Percentiles rank a stretch among this genome's conserved stretches.
Conservation (phyloP, 2,797 vertebrate species). For the Heliangelus exortis region DNA sequence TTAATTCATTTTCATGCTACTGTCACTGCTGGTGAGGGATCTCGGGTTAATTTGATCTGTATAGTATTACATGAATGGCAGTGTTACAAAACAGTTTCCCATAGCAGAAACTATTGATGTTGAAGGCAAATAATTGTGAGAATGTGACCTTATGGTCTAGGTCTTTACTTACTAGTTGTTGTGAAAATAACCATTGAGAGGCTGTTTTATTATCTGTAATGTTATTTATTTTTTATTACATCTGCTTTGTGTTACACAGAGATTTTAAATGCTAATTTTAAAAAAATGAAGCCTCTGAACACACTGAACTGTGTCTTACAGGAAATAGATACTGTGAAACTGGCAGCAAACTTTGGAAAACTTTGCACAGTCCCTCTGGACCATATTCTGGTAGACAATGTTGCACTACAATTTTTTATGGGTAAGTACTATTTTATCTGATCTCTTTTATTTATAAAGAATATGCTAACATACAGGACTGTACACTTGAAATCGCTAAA, state of each 20-base stretch:
- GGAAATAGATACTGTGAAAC: conserved; percentile 97
- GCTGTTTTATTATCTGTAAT: neutral
- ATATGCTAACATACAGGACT: neutral
- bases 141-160: neutral
- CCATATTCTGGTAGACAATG: conserved; percentile 97
- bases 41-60: neutral
- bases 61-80: neutral
- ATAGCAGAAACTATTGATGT: neutral
- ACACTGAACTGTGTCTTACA: conserved; percentile 65
- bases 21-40: neutral
- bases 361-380: conserved; percentile 97
- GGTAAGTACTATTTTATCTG: conserved; percentile 79
- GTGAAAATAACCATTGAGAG: neutral
- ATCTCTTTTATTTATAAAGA: neutral
- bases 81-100: neutral
- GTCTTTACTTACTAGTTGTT: neutral
- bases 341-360: conserved; percentile 97
- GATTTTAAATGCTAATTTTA: neutral
- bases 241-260: neutral
- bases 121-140: neutral
- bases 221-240: neutral
- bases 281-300: neutral
- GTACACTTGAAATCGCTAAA: neutral
- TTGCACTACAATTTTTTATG: conserved; percentile 99
- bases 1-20: neutral